Percentiles rank a stretch among this genome's conserved stretches.
Evolutionary conservation across 2,113 vertebrate genomes (phyloP).

Genomic region (Ramphastos sulfuratus): DNA sequence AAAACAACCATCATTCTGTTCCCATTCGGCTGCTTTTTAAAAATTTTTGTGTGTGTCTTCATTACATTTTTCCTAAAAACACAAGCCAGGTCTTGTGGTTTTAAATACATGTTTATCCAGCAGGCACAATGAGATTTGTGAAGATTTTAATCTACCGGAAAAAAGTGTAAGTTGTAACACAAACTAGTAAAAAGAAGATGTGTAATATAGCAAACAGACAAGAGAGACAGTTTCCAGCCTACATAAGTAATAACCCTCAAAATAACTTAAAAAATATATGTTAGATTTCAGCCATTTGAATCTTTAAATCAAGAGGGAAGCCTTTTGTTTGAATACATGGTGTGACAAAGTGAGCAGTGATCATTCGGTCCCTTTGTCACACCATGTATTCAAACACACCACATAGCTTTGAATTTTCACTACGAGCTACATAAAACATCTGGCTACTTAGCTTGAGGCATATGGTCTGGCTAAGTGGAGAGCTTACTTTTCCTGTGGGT

Average conservation of each 20-base stretch:
- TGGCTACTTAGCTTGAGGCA: neutral
- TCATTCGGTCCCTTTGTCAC: neutral
- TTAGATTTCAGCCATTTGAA: neutral
- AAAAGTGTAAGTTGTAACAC: neutral
- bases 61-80: neutral
- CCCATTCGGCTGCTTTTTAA: neutral
- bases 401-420: neutral
- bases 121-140: neutral
- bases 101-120: neutral
- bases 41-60: neutral
- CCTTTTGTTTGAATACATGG: neutral
- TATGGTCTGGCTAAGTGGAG: neutral
- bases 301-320: neutral
- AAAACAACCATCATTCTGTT: neutral
- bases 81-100: neutral
- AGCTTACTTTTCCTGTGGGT: neutral
- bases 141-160: neutral
- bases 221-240: neutral
- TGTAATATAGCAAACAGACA: neutral
- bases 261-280: neutral
- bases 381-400: too few species aligned
- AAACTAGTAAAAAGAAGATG: neutral
- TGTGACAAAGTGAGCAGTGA: neutral
- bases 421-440: fast-evolving
- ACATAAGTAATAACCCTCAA: neutral